phyloP scores from a whole-genome alignment of 1,140 invertebrate species.

The Brachionus sp. region DNA sequence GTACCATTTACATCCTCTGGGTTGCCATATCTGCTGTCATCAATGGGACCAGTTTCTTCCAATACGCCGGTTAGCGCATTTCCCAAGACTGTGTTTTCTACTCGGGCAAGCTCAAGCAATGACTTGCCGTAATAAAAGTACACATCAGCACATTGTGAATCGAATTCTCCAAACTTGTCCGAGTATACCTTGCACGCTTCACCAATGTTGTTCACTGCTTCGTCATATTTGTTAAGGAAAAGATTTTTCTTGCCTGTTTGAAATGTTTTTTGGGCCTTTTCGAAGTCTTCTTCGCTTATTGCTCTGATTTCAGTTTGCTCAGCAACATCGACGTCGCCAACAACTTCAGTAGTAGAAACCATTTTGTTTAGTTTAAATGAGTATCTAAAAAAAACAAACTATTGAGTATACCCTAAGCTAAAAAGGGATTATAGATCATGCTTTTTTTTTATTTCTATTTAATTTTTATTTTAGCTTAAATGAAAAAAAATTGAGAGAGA shows the following conservation, averaged over 20 bases:
- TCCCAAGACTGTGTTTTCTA: conserved; percentile 75
- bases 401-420: not conserved
- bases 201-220: conserved; percentile 30
- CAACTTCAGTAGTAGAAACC: conserved; percentile 43
- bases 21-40: conserved; percentile 44
- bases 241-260: conserved; percentile 38
- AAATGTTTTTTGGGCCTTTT: conserved; percentile 44
- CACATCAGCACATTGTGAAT: conserved; percentile 74
- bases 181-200: conserved; percentile 54
- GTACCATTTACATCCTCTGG: conserved; percentile 18
- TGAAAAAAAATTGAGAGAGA: not conserved
- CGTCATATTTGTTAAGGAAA: conserved; percentile 40
- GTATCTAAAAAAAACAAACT: not conserved
- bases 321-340: not conserved
- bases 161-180: conserved; percentile 69
- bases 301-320: not conserved
- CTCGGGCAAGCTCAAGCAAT: conserved; percentile 72
- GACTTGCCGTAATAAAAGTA: conserved; percentile 76
- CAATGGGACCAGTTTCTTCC: conserved; percentile 44
- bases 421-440: not conserved
- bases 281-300: conserved; percentile 42
- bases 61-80: conserved; percentile 67
- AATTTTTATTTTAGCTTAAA: not conserved
- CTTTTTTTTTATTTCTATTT: not conserved
- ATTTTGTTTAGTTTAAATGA: conserved; percentile 27